These are phyloP conservation scores for Psococerastis gibbosa DNA, from an alignment of 2,888 invertebrate species.

Conservation along the genomic window DNA sequence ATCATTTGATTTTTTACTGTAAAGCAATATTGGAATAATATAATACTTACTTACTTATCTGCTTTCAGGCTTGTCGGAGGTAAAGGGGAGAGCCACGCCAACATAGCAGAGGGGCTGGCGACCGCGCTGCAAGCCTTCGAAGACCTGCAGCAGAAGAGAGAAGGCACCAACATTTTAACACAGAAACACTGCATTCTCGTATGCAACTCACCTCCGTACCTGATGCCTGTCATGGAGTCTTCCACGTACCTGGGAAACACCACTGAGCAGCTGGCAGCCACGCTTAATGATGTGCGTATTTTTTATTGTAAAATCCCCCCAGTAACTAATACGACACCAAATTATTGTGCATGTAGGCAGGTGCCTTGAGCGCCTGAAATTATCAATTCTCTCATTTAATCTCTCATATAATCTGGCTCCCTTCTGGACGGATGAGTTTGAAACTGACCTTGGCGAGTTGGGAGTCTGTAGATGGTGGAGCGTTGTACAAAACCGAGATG, in stretches of 20 bases:
- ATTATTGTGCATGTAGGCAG: too few species aligned
- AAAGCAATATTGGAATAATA: background rate
- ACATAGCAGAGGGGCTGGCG: slow-evolving; percentile 76
- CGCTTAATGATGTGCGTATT: slow-evolving; percentile 53
- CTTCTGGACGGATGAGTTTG: too few species aligned
- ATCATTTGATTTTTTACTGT: slow-evolving; percentile 2
- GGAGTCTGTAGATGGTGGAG: too few species aligned
- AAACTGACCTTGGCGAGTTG: too few species aligned
- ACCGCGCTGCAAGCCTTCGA: slow-evolving; percentile 78
- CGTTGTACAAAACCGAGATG: too few species aligned
- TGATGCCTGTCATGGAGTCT: slow-evolving; percentile 61
- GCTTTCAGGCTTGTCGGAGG: slow-evolving; percentile 59
- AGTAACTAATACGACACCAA: too few species aligned
- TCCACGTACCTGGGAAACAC: slow-evolving; percentile 52
- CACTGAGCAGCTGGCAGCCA: slow-evolving; percentile 64
- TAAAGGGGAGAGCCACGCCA: slow-evolving; percentile 73
- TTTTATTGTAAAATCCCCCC: too few species aligned
- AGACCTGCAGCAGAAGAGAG: slow-evolving; percentile 45
- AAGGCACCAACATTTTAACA: slow-evolving; percentile 30
- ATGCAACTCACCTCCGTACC: slow-evolving; percentile 83
- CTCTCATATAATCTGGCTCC: too few species aligned
- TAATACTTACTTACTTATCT: slow-evolving; percentile 5
- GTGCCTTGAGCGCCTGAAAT: too few species aligned
- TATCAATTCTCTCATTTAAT: too few species aligned
- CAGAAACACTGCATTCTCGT: slow-evolving; percentile 64